Evolutionary conservation across 2,797 vertebrate species (phyloP), one percentile per base, ranked within the genome.

Genomic region (Pelodytes ibericus): DNA sequence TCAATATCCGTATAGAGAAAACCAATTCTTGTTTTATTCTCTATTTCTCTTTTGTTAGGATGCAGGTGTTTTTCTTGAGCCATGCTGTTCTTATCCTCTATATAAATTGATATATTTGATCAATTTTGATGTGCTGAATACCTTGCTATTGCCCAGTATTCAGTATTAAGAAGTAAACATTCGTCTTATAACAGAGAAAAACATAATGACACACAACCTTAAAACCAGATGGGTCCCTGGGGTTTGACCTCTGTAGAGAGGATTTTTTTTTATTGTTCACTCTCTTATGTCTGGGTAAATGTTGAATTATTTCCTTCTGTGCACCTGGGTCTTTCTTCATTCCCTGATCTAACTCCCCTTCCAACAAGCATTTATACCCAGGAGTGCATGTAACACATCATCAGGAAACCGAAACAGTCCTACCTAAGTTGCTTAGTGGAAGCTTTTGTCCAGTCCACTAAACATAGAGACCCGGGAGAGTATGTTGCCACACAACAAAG

Each of bases 401-500:
- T 72, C 69, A 68, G 62, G 72, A 73, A 68, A 61, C 41, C 61
- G 72, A 72, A 78, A 56, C 53, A 11, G 15, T 60, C 27, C 60
- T n/a, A 65, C 25, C 33, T 26, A 44, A 36, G 63, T 78, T 73
- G 62, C 44, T 67, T 66, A 78, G 70, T 39, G 41, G 44, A 78
- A 44, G 63, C 64, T 78, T 78, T 78, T 78, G 56, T 68, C 70
- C 76, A 61, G 70, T 62, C 72, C 70, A 78, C 63, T 78, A 78
- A 72, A 68, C 56, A 78, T 78, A 61, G 15, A 61, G 25, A 73
- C 70, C 63, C 41, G 26, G n/a, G 70, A 58, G 62, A 49, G 26
- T 60, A 56, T 29, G 11, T 8, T 31, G 25, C 5, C 53, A 72
- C 41, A 31, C 62, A 62, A 51, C 53, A 53, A 78, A 72, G 63